These are phyloP conservation scores for Nicator chloris DNA, from an alignment of 2,113 vertebrate genomes.

Conservation along the genomic window DNA sequence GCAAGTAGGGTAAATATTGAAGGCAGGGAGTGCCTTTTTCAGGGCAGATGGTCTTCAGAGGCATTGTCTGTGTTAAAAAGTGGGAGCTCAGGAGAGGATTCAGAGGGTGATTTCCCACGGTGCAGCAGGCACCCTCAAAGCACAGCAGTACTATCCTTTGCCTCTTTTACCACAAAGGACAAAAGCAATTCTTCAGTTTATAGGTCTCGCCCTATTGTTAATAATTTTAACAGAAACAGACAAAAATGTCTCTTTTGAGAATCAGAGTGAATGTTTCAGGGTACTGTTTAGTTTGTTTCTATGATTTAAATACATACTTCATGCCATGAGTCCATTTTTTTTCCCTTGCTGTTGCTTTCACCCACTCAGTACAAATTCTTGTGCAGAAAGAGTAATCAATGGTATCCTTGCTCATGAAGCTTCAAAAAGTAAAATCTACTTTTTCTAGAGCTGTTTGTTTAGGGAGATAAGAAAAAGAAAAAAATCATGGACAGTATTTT, in stretches of 20 bases:
- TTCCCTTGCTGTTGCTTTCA: background rate
- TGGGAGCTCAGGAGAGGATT: background rate
- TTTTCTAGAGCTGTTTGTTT: background rate
- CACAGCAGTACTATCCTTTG: background rate
- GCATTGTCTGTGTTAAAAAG: background rate
- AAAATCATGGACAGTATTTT: background rate
- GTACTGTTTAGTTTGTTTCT: background rate
- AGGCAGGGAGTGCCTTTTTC: background rate
- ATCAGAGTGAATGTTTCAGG: background rate
- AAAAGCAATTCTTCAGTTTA: background rate
- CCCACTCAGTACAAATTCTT: background rate
- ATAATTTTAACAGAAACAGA: background rate
- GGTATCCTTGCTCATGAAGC: background rate
- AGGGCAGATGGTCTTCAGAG: background rate
- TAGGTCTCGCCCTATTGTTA: background rate
- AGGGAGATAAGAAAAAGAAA: background rate
- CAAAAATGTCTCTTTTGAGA: background rate
- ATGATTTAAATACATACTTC: background rate
- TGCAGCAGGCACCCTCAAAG: background rate
- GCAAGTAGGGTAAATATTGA: background rate
- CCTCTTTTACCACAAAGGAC: background rate
- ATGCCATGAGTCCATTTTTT: background rate
- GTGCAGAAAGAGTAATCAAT: background rate
- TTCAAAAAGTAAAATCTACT: background rate
- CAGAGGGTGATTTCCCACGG: background rate